These are phyloP conservation scores for Cossypha dichroa DNA, from an alignment of 2,797 vertebrate species.

Conservation along the genomic window DNA sequence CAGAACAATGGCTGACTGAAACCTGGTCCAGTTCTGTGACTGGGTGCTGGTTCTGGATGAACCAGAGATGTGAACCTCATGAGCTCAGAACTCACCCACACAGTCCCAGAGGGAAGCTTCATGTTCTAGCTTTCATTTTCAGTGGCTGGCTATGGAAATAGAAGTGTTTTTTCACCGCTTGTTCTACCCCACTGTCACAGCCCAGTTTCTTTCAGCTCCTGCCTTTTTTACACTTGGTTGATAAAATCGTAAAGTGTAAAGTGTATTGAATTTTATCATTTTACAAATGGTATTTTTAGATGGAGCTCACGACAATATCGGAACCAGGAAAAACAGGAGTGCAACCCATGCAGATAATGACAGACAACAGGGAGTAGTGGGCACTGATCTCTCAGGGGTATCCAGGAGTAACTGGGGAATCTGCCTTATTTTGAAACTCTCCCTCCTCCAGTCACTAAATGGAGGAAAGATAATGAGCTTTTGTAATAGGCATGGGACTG, in stretches of 20 bases:
- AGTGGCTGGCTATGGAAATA: neutral
- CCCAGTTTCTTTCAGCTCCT: neutral
- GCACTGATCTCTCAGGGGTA: neutral
- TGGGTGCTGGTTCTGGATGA: neutral
- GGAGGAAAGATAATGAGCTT: neutral
- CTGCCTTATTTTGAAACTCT: neutral
- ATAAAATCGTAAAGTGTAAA: neutral
- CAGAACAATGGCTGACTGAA: neutral
- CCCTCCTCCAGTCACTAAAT: neutral
- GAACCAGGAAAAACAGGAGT: neutral
- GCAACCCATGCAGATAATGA: neutral
- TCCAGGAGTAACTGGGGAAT: neutral
- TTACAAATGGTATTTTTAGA: neutral
- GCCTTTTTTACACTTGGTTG: neutral
- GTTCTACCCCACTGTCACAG: neutral
- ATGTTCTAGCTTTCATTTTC: neutral
- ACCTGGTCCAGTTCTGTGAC: neutral
- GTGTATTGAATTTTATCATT: neutral
- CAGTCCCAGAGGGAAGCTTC: neutral
- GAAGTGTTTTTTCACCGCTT: neutral
- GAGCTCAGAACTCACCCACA: neutral
- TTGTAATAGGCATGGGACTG: conserved; percentile 12
- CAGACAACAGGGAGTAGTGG: neutral
- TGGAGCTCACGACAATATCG: neutral
- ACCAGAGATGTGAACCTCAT: neutral